These are phyloP conservation scores for Helleia helle DNA, from an alignment of 2,888 invertebrate genomes.

Conservation along the genomic window DNA sequence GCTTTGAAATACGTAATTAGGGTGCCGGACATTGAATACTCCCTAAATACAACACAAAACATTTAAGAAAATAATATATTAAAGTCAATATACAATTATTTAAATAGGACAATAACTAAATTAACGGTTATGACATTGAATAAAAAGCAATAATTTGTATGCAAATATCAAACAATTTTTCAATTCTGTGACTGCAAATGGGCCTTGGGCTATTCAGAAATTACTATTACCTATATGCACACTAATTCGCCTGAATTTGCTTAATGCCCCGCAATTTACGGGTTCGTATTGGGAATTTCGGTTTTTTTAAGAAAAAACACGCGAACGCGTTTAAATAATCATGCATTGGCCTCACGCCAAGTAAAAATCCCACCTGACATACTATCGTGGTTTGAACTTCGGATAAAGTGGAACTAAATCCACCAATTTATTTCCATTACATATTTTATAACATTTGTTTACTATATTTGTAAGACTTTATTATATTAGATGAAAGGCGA, in stretches of 20 bases:
- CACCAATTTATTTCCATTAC: slow-evolving; percentile 1
- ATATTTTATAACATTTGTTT: too few species aligned
- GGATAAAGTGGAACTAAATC: slow-evolving; percentile 6
- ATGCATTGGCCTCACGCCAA: slow-evolving; percentile 41
- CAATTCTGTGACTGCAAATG: slow-evolving; percentile 24
- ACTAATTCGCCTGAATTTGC: slow-evolving; percentile 53
- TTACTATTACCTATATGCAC: slow-evolving; percentile 41
- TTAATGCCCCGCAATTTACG: slow-evolving; percentile 49
- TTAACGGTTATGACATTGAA: too few species aligned
- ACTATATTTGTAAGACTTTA: too few species aligned
- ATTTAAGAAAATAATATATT: too few species aligned
- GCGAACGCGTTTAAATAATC: slow-evolving; percentile 37
- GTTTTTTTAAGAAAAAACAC: slow-evolving; percentile 11
- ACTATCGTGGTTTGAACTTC: not conserved
- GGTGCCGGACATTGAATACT: too few species aligned
- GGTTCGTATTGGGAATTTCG: slow-evolving; percentile 25
- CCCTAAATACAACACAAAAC: too few species aligned
- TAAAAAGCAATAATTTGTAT: slow-evolving; percentile 13
- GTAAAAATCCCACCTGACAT: slow-evolving; percentile 37
- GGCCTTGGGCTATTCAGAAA: slow-evolving; percentile 30
- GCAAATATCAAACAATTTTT: slow-evolving; percentile 22
- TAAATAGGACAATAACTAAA: not conserved
- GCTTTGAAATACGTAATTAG: too few species aligned
- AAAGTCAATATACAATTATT: too few species aligned
- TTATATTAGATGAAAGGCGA: too few species aligned